Evolutionary conservation across 2,888 invertebrate genomes (phyloP), one percentile per base, ranked within the genome.

Genomic region (Luffia ferchaultella): DNA sequence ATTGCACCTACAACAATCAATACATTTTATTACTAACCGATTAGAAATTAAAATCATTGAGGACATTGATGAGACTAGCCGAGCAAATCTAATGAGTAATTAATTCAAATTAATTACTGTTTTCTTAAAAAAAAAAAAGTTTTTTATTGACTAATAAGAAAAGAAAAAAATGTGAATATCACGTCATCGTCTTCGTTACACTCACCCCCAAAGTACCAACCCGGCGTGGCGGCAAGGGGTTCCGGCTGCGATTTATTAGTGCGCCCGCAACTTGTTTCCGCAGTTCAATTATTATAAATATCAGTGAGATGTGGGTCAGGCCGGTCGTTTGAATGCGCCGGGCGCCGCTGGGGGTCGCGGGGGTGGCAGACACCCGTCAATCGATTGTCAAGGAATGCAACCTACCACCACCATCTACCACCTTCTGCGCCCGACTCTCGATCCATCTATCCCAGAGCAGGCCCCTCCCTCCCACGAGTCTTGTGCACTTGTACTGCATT

Each of bases 321-420:
- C 51, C 54, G 57, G 54, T 57, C 57, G 57, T 56, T 57, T 52
- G 53, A 56, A 56, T 51, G 53, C 55, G 56, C 55, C 55, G 53
- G 53, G 54, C 52, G 50, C 52, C 50, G 52, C 42, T 51, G 51
- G 44, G 53, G 51, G n/a, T n/a, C 43, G 49, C 42, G 45, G 49
- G 52, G 52, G 51, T 51, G 53, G 52, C 53, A 50, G 62, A 61
- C 65, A 62, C 62, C 65, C 65, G 72, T 75, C 73, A 84, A 85
- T 85, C 85, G 85, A 85, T 85, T 85, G 85, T 85, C 83, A 83
- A 79, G 79, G 75, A 77, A 70, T 76, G 67, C 64, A 67, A n/a
- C 65, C 60, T 53, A 59, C 59, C 61, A 53, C 51, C 54, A 56
- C 55, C 58, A 58, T 58, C 60, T 63, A 60, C 52, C 63, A 59